Base-by-base conservation (phyloP, 2,888 invertebrate genomes). In the Copidosoma aretas region DNA sequence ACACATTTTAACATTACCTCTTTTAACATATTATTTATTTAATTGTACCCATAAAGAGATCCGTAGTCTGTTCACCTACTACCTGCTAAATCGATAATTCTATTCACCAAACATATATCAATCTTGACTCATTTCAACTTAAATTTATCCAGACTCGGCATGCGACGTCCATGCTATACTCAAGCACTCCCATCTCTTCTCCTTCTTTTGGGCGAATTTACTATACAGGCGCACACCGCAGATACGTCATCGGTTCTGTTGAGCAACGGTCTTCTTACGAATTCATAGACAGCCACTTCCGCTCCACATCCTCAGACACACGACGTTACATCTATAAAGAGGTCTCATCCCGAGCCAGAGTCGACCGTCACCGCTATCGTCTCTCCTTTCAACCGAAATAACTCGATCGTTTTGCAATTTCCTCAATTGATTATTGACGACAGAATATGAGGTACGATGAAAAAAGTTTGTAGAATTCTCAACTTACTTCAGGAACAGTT, bases 211-310 rank as follows among this genome's bases (percentile, higher is more conserved):
- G n/a, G n/a, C n/a, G n/a, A n/a, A n/a, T n/a, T n/a, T n/a, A n/a
- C n/a, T n/a, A n/a, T n/a, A n/a, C n/a, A n/a, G n/a, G n/a, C n/a
- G n/a, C n/a, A n/a, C n/a, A n/a, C n/a, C n/a, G n/a, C n/a, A n/a
- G n/a, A n/a, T n/a, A n/a, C n/a, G n/a, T n/a, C n/a, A n/a, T 57
- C 60, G 67, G 60, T 69, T 58, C 46, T 68, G 65, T 59, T 54
- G 49, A 60, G 62, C 61, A 56, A 39, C 60, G 57, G 43, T 17
- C 43, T 12, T 46, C 58, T 57, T 72, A 64, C 67, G 62, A 73
- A 73, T 71, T 68, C 66, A 67, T 64, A 63, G 56, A 12, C 67
- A 62, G 66, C 65, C 70, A 57, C 64, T 68, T 68, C 71, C 72
- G 66, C 69, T 64, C 67, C 67, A 54, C 69, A 60, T 69, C 62